A percentile compares a stretch with the other conserved stretches of the same genome.
These are phyloP conservation scores for Bruchidius siliquastri DNA, from an alignment of 2,888 invertebrate species.

Conservation along the genomic window DNA sequence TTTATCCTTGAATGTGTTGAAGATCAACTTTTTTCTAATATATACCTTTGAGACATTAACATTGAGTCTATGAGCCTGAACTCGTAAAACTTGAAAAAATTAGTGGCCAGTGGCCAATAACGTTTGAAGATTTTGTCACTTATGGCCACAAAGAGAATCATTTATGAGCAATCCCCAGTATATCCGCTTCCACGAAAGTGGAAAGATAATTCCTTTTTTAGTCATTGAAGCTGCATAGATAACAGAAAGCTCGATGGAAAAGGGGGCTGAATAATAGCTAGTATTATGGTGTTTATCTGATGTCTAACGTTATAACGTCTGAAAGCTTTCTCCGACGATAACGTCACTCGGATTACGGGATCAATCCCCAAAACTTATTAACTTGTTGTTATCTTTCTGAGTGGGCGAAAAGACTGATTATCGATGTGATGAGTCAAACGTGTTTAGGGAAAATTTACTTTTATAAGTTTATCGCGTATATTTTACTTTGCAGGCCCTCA, in stretches of 20 bases:
- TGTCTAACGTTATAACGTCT: background rate
- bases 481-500: too few species aligned
- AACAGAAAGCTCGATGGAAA: background rate
- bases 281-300: background rate
- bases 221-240: background rate
- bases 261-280: background rate
- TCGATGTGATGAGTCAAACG: background rate
- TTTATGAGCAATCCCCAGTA: background rate
- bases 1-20: too few species aligned
- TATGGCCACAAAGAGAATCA: too few species aligned
- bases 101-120: too few species aligned
- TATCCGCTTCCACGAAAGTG: background rate
- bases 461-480: background rate
- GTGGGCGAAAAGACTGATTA: background rate
- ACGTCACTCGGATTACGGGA: background rate
- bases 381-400: background rate
- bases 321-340: background rate
- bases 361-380: background rate
- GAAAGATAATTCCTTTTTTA: background rate
- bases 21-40: too few species aligned
- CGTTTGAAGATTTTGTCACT: too few species aligned
- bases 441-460: background rate
- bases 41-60: too few species aligned
- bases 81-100: too few species aligned
- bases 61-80: too few species aligned